phyloP scores from a whole-genome alignment of 2,113 vertebrate species.

The Percina caprodes region DNA sequence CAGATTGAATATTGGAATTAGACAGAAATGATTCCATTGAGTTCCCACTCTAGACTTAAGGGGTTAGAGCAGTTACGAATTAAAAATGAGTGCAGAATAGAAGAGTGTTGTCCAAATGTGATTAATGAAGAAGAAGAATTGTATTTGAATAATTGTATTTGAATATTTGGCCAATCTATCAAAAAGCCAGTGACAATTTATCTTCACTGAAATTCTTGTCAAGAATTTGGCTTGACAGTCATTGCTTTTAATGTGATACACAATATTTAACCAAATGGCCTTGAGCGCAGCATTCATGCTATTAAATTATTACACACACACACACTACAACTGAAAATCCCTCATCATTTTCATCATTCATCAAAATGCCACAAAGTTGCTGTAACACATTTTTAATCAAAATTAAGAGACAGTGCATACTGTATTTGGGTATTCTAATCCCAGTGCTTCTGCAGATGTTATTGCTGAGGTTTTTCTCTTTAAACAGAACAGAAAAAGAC shows the following conservation, averaged over 20 bases:
- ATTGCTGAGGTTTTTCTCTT: neutral
- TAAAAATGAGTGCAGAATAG: constrained; percentile 66
- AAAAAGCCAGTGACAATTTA: constrained; percentile 72
- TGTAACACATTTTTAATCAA: constrained; percentile 9
- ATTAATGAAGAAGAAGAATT: constrained; percentile 77
- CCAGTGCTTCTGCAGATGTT: neutral
- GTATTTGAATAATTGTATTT: constrained; percentile 79
- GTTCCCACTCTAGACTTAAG: constrained; percentile 57
- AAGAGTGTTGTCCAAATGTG: constrained; percentile 69
- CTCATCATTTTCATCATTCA: constrained; percentile 60
- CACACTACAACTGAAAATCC: constrained; percentile 55
- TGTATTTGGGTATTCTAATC: neutral
- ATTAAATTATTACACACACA: constrained; percentile 63
- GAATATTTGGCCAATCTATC: constrained; percentile 77
- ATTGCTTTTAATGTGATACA: constrained; percentile 77
- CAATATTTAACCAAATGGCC: constrained; percentile 76
- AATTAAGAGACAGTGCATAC: neutral
- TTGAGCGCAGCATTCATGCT: constrained; percentile 45
- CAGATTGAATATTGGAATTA: constrained; percentile 69
- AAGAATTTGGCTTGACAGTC: constrained; percentile 72
- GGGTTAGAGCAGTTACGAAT: constrained; percentile 70
- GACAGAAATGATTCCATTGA: constrained; percentile 52
- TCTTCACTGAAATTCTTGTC: constrained; percentile 59
- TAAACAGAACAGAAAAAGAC: neutral
- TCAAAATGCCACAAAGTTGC: constrained; percentile 50